Evolutionary conservation across 2,888 invertebrate species (phyloP), one percentile per base, ranked within the genome.

Genomic region (Cepaea hortensis): DNA sequence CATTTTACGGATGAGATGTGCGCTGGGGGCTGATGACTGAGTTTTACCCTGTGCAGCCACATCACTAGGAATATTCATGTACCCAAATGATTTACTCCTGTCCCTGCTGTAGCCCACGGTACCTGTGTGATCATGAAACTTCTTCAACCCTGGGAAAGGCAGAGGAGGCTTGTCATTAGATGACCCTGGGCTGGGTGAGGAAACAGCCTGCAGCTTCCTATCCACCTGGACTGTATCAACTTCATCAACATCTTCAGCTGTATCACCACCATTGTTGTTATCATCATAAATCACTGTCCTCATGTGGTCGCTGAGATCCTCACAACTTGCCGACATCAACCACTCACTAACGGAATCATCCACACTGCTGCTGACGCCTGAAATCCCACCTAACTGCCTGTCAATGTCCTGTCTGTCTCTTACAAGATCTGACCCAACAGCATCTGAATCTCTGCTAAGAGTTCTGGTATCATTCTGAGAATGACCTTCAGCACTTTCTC

Each of bases 301-400:
- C 88, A 91, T 89, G 85, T 91, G 91, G 80, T 90, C 90, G 87
- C 90, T 91, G 68, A 92, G 87, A 87, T 92, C 91, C 82, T 92
- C 92, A 88, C 92, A 92, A 87, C 92, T 92, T 15, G 90, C 91
- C 15, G 92, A 92, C 61, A 87, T 82, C 46, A 88, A 82, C 88
- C 88, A 88, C n/a, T 88, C 87, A 7, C 77, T 79, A 20, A 88
- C 82, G 0, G 77, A 20, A 1, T 50, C 50, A 65, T 81, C 85
- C 20, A 86, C 77, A 61, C 5, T 23, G 3, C 65, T 81, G 3
- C 65, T 81, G 65, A 73, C 50, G 11, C 82, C 84, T 46, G 85
- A 84, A 50, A 86, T n/a, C 20, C 79, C 23, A 20, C 84, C 76
- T 18, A 86, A 3, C 61, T 81, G 50, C 35, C 82, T 61, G 48